Percentiles rank a stretch among this genome's conserved stretches.
These are phyloP conservation scores for Gastrophysa polygoni DNA, from an alignment of 2,888 invertebrate species.

Conservation along the genomic window DNA sequence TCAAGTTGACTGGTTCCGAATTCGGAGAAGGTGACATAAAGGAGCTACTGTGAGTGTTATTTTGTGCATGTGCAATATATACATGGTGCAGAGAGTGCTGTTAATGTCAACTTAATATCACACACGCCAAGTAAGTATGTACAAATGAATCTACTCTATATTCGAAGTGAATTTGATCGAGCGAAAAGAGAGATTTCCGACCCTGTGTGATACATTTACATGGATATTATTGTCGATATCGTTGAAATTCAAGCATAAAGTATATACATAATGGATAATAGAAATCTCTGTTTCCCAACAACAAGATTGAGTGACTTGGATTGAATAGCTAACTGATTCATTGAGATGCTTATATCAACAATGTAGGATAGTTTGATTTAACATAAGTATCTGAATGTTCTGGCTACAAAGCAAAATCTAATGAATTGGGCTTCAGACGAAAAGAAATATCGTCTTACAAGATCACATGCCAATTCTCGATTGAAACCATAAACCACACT, in stretches of 20 bases:
- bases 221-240: constrained; percentile 34
- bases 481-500: no score
- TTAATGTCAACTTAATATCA: constrained; percentile 35
- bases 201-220: constrained; percentile 25
- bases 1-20: no score
- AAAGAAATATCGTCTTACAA: background rate
- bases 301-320: background rate
- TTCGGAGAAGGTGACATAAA: background rate
- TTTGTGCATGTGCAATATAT: constrained; percentile 45
- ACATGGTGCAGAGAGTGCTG: constrained; percentile 45
- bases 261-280: constrained; percentile 24
- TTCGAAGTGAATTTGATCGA: constrained; percentile 12
- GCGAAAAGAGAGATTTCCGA: constrained; percentile 39
- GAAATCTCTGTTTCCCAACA: constrained; percentile 35
- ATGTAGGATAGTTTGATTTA: background rate
- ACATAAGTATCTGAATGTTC: constrained; percentile 7
- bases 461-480: no score
- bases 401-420: constrained; percentile 30
- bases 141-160: constrained; percentile 28
- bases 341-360: constrained; percentile 23
- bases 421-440: constrained; percentile 19
- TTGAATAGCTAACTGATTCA: background rate
- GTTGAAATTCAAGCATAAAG: constrained; percentile 6
- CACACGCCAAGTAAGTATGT: constrained; percentile 35
- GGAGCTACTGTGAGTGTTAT: constrained; percentile 37